Evolutionary conservation across 2,888 invertebrate species (phyloP), one percentile per base, ranked within the genome.

Genomic region (Dolichopus griseipennis): DNA sequence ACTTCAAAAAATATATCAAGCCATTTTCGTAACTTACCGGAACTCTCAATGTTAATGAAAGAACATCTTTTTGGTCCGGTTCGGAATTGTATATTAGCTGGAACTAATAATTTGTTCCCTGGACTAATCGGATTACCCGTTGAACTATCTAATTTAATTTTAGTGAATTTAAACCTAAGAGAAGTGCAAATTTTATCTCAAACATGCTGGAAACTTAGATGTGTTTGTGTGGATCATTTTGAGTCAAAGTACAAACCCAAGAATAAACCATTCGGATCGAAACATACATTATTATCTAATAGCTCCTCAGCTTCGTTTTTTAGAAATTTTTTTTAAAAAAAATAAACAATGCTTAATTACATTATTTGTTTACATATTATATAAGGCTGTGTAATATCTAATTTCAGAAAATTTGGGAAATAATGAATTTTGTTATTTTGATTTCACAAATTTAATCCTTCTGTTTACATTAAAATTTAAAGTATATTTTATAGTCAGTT

Each of bases 41-140:
- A 84, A 72, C 78, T 85, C 33, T 81, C 83, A 10, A 74, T 76
- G 61, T 82, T 80, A 68, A 81, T 87, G 69, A 87, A 87, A 73
- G 83, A 87, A 71, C 78, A 82, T 68, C 72, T 88, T 33, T 74
- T 84, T 61, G 79, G 83, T 43, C 85, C 87, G 37, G 82, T 86
- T 62, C 85, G 85, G 67, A 83, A 85, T 72, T 82, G 82, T 72
- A 83, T 87, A 72, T 76, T 87, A 21, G 81, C 76, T 68, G 77
- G 83, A 73, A 69, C 72, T 1, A 69, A 71, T 10, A 65, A 71
- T 27, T 62, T 73, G 15, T 75, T 76, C 73, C 78, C 81, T 0
- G 74, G 85, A 81, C 20, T 86, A n/a, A 63, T 74, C 68, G 79
- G 78, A 0, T 37, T 81, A 41, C 81, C 81, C 0, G 70, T 70